Conservation (phyloP, 2,888 invertebrate genomes). For the Glyphotaelius pellucidus region DNA sequence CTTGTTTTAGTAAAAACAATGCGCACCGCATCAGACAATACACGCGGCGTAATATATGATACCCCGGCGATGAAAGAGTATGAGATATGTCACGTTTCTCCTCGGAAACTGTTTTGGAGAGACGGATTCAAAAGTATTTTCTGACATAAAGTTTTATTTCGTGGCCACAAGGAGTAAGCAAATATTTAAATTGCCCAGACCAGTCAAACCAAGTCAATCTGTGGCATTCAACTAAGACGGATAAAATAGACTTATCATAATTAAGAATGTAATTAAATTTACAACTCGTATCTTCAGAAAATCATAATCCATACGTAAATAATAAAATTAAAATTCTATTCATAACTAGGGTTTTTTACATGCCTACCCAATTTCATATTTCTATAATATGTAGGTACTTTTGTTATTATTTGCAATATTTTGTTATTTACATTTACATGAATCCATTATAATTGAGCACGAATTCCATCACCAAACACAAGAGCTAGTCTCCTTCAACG, state of each 20-base stretch:
- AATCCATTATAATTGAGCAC: too few relatives aligned
- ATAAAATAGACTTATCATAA: background rate
- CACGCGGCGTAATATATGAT: background rate
- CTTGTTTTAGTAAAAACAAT: slow-evolving; percentile 18
- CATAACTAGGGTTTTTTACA: too few relatives aligned
- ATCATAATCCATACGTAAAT: too few relatives aligned
- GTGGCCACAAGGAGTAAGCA: too few relatives aligned
- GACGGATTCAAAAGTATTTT: background rate
- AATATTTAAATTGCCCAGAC: background rate
- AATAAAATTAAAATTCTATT: too few relatives aligned
- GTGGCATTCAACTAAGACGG: background rate
- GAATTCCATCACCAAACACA: too few relatives aligned
- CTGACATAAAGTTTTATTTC: background rate
- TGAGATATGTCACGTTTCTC: background rate
- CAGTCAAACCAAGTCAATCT: background rate
- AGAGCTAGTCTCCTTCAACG: too few relatives aligned
- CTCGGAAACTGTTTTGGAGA: background rate
- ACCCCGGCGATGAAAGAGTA: background rate
- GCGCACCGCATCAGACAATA: background rate
- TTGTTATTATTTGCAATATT: too few relatives aligned
- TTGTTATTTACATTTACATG: too few relatives aligned
- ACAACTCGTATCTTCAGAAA: too few relatives aligned
- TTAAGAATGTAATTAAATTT: background rate
- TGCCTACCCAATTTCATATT: too few relatives aligned
- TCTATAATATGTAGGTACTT: too few relatives aligned